A percentile compares a stretch with the other conserved stretches of the same genome.
Conservation (phyloP, 2,797 vertebrate genomes). For the Protosalanx chinensis region DNA sequence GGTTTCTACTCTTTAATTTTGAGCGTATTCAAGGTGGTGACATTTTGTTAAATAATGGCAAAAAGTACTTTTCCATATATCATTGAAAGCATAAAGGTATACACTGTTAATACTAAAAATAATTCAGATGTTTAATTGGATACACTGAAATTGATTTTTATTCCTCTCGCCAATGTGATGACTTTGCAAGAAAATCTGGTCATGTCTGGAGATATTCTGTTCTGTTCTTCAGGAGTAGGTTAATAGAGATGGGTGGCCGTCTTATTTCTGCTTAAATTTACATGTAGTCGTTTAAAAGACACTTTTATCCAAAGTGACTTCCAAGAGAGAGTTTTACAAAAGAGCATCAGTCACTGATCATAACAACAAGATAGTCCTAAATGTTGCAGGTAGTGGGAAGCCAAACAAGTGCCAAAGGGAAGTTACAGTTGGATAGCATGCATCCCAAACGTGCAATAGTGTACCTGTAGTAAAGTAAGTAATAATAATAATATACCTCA, state of each 20-base stretch:
- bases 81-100: slow-evolving; percentile 34
- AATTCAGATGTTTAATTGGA: background rate
- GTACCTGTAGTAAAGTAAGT: too few relatives aligned
- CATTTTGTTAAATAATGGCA: too few relatives aligned
- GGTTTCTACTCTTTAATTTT: slow-evolving; percentile 52
- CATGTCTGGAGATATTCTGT: background rate
- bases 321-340: too few relatives aligned
- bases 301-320: too few relatives aligned
- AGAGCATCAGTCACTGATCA: too few relatives aligned
- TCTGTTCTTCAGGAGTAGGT: background rate
- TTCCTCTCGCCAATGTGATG: background rate
- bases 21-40: slow-evolving; percentile 47
- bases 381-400: too few relatives aligned
- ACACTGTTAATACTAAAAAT: slow-evolving; percentile 44
- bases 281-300: too few relatives aligned
- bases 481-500: too few relatives aligned
- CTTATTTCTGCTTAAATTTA: slow-evolving; percentile 20
- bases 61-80: slow-evolving; percentile 48
- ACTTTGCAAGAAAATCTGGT: background rate
- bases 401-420: too few relatives aligned
- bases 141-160: background rate
- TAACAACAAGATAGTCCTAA: too few relatives aligned
- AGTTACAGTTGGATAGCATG: too few relatives aligned
- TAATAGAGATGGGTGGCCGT: slow-evolving; percentile 24
- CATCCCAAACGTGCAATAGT: too few relatives aligned